Base-by-base conservation (phyloP, 2,888 invertebrate genomes). In the Tenthredo livida region DNA sequence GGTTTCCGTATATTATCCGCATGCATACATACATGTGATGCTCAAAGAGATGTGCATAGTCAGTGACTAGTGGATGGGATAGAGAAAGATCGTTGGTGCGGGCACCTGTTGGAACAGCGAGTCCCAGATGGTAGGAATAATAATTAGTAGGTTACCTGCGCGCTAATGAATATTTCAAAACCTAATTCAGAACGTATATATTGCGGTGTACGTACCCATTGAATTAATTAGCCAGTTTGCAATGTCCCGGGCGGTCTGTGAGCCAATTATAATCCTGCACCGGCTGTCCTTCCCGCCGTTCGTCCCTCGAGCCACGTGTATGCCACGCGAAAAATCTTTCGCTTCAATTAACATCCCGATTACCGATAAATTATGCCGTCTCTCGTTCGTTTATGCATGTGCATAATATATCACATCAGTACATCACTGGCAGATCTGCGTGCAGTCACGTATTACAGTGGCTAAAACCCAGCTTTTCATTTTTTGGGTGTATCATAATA, bases 91-190 rank as follows among this genome's bases (percentile, higher is more conserved):
- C n/a, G 43, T n/a, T 73, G 40, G 58, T 58, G 9, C 33, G 33
- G 47, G 78, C 85, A 85, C 80, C 85, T 85, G 85, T 82, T 85
- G 85, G 80, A 80, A 85, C 80, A 15, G n/a, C 82, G 87, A 87
- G 87, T 88, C 88, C 89, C 90, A 89, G 89, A 90, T 89, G 90
- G 88, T 86, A 86, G 88, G 90, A 90, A 91, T 91, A 91, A 91
- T 90, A 91, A 91, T 91, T 91, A 91, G 89, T 88, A 86, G 87
- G 88, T 88, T 89, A 88, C 89, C 88, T 89, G 89, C 90, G 87
- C 90, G 90, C 90, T 87, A 85, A 91, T 91, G 91, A 91, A 91
- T 91, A 91, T 91, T 91, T 91, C 90, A 90, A 50, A 77, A 77
- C 77, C 77, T 77, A 77, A 77, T 77, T 77, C 54, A 77, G 50